Evolutionary conservation across 2,113 vertebrate genomes (phyloP).

Genomic region (Balaeniceps rex): DNA sequence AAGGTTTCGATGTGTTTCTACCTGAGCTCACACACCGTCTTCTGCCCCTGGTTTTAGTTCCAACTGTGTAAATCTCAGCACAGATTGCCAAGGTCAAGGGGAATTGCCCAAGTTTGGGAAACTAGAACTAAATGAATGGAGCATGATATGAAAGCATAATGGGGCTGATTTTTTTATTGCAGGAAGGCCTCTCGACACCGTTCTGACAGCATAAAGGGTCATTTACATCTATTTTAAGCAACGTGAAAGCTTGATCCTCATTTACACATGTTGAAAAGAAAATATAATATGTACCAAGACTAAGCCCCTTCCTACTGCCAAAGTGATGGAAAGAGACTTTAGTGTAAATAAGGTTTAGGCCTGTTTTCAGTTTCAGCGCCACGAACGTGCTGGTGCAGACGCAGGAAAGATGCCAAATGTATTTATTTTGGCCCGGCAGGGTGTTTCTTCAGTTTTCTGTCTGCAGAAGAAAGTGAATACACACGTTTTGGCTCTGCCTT

Average conservation of each 20-base stretch:
- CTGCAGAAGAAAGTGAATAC: not conserved
- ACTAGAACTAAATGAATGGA: not conserved
- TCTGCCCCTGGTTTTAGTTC: not conserved
- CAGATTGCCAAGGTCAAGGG: not conserved
- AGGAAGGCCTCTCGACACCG: not conserved
- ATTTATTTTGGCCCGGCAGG: slow-evolving; percentile 20
- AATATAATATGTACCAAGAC: not conserved
- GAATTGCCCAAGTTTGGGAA: not conserved
- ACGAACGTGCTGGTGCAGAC: not conserved
- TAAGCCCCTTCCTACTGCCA: slow-evolving; percentile 22
- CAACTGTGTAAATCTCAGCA: not conserved
- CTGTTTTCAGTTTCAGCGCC: not conserved
- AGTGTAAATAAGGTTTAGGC: slow-evolving; percentile 32
- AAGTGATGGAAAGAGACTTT: slow-evolving; percentile 40
- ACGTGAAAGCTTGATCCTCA: slow-evolving; percentile 6
- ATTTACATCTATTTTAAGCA: slow-evolving; percentile 49
- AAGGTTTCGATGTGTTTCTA: not conserved
- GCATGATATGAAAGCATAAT: slow-evolving; percentile 11
- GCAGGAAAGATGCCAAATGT: slow-evolving; percentile 24
- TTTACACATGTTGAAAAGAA: slow-evolving; percentile 36
- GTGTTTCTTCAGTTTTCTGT: slow-evolving; percentile 13
- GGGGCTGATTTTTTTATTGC: not conserved
- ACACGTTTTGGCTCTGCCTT: not conserved
- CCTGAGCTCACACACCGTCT: not conserved
- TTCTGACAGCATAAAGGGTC: slow-evolving; percentile 41